A percentile compares a stretch with the other conserved stretches of the same genome.
Conservation (phyloP, 1,140 invertebrate genomes). For the Aricia agestis region DNA sequence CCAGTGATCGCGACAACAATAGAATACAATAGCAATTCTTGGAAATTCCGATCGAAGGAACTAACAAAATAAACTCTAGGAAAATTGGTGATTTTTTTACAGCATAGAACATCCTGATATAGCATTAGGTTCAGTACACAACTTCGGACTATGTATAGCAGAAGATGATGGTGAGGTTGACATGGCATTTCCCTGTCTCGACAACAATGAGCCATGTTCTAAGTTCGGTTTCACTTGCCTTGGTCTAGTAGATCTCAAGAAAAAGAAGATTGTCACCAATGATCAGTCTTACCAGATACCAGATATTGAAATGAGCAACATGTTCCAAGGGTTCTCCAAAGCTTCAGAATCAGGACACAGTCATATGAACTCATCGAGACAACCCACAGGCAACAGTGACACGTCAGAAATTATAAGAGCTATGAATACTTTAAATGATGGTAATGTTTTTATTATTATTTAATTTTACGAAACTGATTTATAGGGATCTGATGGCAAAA, state of each 20-base stretch:
- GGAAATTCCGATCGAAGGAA: too few relatives aligned
- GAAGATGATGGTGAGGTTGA: slow-evolving; percentile 98
- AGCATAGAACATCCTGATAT: slow-evolving; percentile 79
- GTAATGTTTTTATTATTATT: slow-evolving; percentile 34
- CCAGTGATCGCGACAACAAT: too few relatives aligned
- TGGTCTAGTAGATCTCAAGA: slow-evolving; percentile 86
- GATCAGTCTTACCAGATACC: slow-evolving; percentile 59
- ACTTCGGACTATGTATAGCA: slow-evolving; percentile 93
- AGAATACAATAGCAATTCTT: too few relatives aligned
- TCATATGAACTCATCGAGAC: slow-evolving; percentile 53
- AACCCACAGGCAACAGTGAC: slow-evolving; percentile 56
- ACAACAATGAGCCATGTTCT: slow-evolving; percentile 89
- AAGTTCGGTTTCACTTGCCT: slow-evolving; percentile 95
- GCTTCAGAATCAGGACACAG: slow-evolving; percentile 56
- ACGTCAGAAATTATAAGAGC: slow-evolving; percentile 61
- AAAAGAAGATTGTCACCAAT: slow-evolving; percentile 44
- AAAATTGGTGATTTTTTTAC: slow-evolving; percentile 46
- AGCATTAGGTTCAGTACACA: slow-evolving; percentile 76
- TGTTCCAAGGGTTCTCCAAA: slow-evolving; percentile 56
- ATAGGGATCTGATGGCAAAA: too few relatives aligned
- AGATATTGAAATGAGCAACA: slow-evolving; percentile 53
- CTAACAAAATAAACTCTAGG: too few relatives aligned
- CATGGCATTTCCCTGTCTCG: slow-evolving; percentile 93
- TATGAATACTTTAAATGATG: slow-evolving; percentile 58
- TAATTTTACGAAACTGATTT: not conserved